Evolutionary conservation across 64 coral and sea anemone species (phyloP).

Genomic region (Stichodactyla mertensii): DNA sequence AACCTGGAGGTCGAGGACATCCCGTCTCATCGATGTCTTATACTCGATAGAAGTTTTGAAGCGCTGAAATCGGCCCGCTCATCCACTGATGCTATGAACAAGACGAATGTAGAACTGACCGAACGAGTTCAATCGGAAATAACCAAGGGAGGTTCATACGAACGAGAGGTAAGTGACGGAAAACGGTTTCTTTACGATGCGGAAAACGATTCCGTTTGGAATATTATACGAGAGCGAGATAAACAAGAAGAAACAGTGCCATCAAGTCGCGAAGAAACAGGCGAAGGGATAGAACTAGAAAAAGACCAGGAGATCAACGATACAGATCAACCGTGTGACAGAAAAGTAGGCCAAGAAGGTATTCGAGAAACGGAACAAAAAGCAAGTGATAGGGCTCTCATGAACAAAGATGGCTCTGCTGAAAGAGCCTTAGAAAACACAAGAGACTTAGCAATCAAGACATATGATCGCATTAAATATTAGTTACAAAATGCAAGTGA

Average conservation of each 20-base stretch:
- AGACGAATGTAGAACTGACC: neutral
- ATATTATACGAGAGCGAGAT: conserved; percentile 9
- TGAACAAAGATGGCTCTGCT: neutral
- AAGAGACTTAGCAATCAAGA: neutral
- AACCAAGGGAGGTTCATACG: conserved; percentile 22
- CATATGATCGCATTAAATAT: neutral
- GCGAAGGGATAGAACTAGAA: neutral
- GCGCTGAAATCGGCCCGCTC: conserved; percentile 49
- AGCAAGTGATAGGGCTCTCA: neutral
- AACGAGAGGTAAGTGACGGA: neutral
- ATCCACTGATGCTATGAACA: conserved; percentile 45
- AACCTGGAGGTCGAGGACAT: conserved; percentile 29
- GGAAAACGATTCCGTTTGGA: conserved; percentile 8
- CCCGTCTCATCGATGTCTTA: conserved; percentile 51
- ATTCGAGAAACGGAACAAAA: neutral
- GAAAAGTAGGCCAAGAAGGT: neutral
- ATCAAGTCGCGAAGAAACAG: neutral
- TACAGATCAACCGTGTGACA: neutral
- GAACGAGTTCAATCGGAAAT: conserved; percentile 9
- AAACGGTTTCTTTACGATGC: conserved; percentile 6
- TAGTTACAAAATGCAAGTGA: neutral
- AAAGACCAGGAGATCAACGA: neutral
- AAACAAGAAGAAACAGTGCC: neutral
- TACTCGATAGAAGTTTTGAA: conserved; percentile 44
- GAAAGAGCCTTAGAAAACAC: neutral